phyloP scores from a whole-genome alignment of 2,113 vertebrate species.

The Pionites leucogaster region DNA sequence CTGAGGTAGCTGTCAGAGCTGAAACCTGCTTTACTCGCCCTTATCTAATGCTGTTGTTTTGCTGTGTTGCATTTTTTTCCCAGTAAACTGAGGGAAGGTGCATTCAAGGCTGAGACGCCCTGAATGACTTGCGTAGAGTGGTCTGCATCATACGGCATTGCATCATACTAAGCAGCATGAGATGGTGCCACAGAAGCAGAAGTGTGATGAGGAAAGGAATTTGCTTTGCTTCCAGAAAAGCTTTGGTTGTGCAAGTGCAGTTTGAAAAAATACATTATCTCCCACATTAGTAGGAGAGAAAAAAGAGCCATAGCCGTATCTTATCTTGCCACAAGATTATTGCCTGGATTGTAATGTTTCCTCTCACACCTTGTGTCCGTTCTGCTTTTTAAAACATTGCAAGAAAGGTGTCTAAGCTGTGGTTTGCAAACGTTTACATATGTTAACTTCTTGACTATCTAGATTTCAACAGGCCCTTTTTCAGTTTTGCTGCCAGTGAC shows the following conservation, averaged over 20 bases:
- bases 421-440: neutral
- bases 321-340: neutral
- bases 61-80: neutral
- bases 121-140: neutral
- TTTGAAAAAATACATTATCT: neutral
- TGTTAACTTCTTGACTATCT: neutral
- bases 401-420: neutral
- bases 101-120: neutral
- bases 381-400: neutral
- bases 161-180: neutral
- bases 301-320: neutral
- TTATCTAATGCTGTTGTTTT: neutral
- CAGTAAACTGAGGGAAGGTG: neutral
- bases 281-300: neutral
- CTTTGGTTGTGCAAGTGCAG: neutral
- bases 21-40: neutral
- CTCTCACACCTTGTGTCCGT: neutral
- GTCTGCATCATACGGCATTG: neutral
- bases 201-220: neutral
- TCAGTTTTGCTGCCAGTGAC: neutral
- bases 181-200: neutral
- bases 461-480: neutral
- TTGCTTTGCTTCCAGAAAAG: neutral
- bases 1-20: neutral
- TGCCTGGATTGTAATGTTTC: neutral